phyloP scores from a whole-genome alignment of 2,113 vertebrate genomes.

The Spizaetus ornatus region DNA sequence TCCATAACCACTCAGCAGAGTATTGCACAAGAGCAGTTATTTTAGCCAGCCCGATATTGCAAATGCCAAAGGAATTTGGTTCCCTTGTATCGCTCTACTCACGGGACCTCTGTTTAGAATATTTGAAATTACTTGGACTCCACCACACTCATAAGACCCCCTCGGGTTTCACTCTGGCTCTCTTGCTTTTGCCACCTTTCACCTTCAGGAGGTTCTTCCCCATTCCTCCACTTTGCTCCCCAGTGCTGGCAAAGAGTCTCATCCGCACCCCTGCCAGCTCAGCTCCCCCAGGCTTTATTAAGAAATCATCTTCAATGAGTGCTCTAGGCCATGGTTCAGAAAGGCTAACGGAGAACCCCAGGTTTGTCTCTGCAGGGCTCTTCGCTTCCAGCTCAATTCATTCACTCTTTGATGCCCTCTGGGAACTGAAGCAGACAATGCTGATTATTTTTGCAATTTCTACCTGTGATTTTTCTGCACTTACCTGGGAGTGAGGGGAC shows the following conservation, averaged over 20 bases:
- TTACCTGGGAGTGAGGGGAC: background rate
- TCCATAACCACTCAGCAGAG: background rate
- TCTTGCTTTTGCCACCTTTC: background rate
- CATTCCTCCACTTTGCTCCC: background rate
- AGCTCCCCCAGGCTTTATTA: background rate
- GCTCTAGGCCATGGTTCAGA: background rate
- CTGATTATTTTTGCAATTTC: background rate
- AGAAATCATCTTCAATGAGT: background rate
- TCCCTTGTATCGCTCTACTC: background rate
- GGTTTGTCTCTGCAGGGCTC: background rate
- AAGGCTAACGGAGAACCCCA: background rate
- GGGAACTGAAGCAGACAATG: background rate
- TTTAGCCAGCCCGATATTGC: background rate
- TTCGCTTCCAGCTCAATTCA: background rate
- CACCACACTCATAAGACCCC: background rate
- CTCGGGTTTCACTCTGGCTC: background rate
- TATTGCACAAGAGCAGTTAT: conserved; percentile 22
- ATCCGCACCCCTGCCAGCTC: background rate
- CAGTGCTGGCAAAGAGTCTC: background rate
- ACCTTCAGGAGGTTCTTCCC: background rate
- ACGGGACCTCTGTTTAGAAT: conserved; percentile 29
- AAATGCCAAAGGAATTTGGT: conserved; percentile 42
- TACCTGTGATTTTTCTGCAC: background rate
- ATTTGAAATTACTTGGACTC: conserved; percentile 45
- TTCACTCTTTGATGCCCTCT: background rate